Conservation (phyloP, 2,113 vertebrate genomes). For the Carollia perspicillata region DNA sequence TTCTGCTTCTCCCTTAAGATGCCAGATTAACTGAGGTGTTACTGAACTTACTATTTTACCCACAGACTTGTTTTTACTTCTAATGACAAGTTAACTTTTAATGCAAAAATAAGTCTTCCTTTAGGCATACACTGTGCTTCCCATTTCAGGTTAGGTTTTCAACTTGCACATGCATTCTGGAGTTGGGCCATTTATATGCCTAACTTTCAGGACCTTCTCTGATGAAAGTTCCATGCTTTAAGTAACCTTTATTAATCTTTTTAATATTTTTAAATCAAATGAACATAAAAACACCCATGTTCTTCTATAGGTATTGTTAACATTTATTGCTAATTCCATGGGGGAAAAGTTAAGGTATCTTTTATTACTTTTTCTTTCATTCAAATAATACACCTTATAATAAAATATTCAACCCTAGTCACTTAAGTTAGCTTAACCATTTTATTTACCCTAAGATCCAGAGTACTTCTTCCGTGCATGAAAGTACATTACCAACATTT, state of each 20-base stretch:
- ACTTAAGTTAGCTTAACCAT: neutral
- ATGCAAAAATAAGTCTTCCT: neutral
- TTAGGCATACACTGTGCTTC: neutral
- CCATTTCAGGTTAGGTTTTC: constrained; percentile 31
- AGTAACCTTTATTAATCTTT: constrained; percentile 10
- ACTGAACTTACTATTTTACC: constrained; percentile 18
- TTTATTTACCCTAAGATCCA: constrained; percentile 37
- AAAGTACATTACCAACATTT: constrained; percentile 46
- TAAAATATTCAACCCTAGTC: neutral
- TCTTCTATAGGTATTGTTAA: constrained; percentile 21
- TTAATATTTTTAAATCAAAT: constrained; percentile 41
- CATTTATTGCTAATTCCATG: neutral
- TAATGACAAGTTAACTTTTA: neutral
- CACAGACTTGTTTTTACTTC: neutral
- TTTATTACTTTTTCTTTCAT: constrained; percentile 28
- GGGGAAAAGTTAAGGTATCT: neutral
- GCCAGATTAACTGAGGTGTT: constrained; percentile 52
- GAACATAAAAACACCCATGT: neutral
- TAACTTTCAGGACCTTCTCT: constrained; percentile 30
- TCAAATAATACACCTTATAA: neutral
- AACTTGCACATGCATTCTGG: neutral
- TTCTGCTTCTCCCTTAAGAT: neutral
- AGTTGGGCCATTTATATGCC: neutral
- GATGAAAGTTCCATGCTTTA: constrained; percentile 2
- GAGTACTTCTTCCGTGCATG: neutral